A percentile compares a stretch with the other conserved stretches of the same genome.
Evolutionary conservation across 2,797 vertebrate genomes (phyloP).

Genomic region (Eulemur mongoz): DNA sequence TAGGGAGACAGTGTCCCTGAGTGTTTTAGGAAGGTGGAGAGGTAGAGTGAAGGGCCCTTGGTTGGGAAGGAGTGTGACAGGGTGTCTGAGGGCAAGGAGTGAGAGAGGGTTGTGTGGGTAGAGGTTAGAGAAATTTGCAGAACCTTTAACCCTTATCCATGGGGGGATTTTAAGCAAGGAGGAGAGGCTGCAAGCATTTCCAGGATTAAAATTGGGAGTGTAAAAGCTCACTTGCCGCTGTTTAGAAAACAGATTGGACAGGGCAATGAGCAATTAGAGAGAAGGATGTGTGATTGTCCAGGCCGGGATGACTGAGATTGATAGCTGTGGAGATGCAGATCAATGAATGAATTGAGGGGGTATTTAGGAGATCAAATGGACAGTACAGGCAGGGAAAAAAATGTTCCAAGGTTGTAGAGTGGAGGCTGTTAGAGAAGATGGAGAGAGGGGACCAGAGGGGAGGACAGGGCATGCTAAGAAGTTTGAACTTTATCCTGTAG

Average conservation of each 20-base stretch:
- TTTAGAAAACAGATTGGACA: constrained; percentile 8
- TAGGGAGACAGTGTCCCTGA: not conserved
- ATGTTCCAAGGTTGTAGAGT: not conserved
- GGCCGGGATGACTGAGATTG: not conserved
- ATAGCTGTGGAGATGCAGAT: not conserved
- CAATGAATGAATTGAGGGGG: not conserved
- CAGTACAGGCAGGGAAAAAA: not conserved
- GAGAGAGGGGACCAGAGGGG: not conserved
- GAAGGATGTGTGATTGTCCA: not conserved
- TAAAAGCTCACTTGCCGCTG: not conserved
- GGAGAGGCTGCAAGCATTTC: not conserved
- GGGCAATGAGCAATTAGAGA: not conserved
- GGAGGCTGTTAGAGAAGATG: not conserved
- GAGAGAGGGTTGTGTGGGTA: not conserved
- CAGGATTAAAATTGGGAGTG: not conserved
- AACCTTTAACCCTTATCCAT: not conserved
- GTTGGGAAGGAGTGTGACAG: not conserved
- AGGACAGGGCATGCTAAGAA: not conserved
- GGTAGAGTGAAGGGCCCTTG: not conserved
- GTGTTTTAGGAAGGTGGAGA: not conserved
- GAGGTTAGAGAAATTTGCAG: not conserved
- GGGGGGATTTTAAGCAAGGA: not conserved
- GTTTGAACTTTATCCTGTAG: constrained; percentile 67
- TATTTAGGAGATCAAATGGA: not conserved
- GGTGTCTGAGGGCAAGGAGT: not conserved